Base-by-base conservation (phyloP, 2,888 invertebrate genomes). In the Pardosa pseudoannulata region DNA sequence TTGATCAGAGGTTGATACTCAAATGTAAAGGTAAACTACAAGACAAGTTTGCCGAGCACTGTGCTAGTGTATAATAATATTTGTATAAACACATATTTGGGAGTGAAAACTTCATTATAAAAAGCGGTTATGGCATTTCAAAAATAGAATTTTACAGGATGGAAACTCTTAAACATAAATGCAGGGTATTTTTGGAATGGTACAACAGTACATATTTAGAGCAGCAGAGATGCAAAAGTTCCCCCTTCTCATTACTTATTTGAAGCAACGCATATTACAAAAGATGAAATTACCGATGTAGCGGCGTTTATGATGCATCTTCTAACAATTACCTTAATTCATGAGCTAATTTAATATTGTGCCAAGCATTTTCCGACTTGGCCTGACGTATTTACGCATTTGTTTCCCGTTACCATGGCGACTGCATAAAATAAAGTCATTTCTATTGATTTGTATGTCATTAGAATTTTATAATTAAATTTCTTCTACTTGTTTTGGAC, bases 391-490 rank as follows among this genome's bases (percentile, higher is more conserved):
- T 56, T 56, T 56, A 56, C 56, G 56, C 56, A 56, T 56, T 56
- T 56, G 56, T 23, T 56, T 56, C 56, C 23, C 23, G 56, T 56
- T 23, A 23, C 56, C 56, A 56, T 23, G 56, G 56, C 56, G 11
- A 56, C 56, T 56, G 56, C 56, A 23, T 56, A 56, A 19, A 56
- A 56, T 56, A 56, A 56, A 56, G 56, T 56, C 56, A 56, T 56
- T 56, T 56, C 56, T 56, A 56, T 56, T 56, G 56, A 56, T 56
- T 56, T 56, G 56, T 23, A 23, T 56, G 56, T 56, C 56, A 56
- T 56, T 56, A 56, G 56, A 56, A 56, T 56, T 56, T 56, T 56
- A 56, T 56, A 56, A 56, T 56, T 56, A 56, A 56, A 56, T 56
- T 56, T 23, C 23, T 56, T 56, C 56, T 56, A 56, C 23, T 56